Evolutionary conservation across 2,113 vertebrate species (phyloP).

Genomic region (Scomber japonicus): DNA sequence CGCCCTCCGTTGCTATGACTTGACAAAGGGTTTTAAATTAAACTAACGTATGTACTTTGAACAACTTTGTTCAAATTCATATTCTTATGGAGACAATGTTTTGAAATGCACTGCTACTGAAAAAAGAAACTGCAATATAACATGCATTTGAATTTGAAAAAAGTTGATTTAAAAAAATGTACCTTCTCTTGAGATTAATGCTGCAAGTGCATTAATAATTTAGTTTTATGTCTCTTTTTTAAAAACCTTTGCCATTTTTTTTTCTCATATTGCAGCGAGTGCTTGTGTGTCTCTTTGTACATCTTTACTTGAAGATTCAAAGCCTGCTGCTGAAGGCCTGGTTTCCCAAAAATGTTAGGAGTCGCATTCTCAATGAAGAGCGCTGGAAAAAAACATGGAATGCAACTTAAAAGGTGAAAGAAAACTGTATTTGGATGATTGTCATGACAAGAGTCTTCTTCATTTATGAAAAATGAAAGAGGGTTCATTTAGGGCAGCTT

Average conservation of each 20-base stretch:
- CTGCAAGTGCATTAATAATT: conserved; percentile 60
- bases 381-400: not conserved
- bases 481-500: not conserved
- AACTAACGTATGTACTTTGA: conserved; percentile 11
- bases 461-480: conserved; percentile 10
- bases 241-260: not conserved
- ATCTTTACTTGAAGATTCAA: conserved; percentile 62
- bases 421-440: not conserved
- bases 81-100: conserved; percentile 27
- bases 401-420: not conserved
- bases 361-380: conserved; percentile 7
- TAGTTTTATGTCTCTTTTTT: conserved; percentile 32
- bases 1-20: not conserved
- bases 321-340: conserved; percentile 34
- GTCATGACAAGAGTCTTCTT: not conserved
- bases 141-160: conserved; percentile 42
- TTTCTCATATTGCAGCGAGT: conserved; percentile 15
- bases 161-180: conserved; percentile 21
- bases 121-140: conserved; percentile 23
- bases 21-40: conserved; percentile 11
- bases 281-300: conserved; percentile 52
- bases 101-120: conserved; percentile 27
- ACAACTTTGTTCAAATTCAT: conserved; percentile 9
- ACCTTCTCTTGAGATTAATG: conserved; percentile 44
- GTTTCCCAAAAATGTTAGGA: conserved; percentile 44